A percentile compares a stretch with the other conserved stretches of the same genome.
These are phyloP conservation scores for Glareola pratincola DNA, from an alignment of 2,113 vertebrate species.

Conservation along the genomic window DNA sequence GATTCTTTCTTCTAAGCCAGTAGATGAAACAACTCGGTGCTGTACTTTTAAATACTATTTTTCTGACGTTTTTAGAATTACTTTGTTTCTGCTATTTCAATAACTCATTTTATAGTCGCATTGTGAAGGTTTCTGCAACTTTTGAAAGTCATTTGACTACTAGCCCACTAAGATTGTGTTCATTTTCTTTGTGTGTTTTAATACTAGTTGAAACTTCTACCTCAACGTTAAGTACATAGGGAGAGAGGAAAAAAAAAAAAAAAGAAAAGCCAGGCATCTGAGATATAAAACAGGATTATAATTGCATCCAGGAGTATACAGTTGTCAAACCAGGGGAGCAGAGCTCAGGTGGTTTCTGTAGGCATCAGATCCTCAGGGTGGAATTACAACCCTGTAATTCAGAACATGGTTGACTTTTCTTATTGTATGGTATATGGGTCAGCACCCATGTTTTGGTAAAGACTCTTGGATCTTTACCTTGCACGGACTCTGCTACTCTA, in stretches of 20 bases:
- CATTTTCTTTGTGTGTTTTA: background rate
- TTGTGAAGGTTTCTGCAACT: background rate
- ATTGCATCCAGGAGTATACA: background rate
- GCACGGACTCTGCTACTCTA: fast-evolving
- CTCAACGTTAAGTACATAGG: background rate
- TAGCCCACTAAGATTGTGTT: background rate
- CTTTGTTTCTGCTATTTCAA: background rate
- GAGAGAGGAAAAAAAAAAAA: background rate
- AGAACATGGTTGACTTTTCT: background rate
- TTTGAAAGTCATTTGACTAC: background rate
- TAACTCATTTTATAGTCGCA: background rate
- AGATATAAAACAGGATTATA: background rate
- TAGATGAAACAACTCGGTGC: background rate
- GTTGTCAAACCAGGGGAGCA: background rate
- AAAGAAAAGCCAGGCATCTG: background rate
- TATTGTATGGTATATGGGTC: background rate
- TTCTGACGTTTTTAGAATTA: background rate
- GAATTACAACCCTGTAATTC: background rate
- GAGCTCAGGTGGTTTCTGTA: background rate
- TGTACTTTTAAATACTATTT: background rate
- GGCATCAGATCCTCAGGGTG: background rate
- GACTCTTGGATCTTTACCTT: background rate
- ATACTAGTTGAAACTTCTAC: constrained; percentile 25
- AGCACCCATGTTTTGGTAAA: background rate
- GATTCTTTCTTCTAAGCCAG: background rate